Percentiles rank a stretch among this genome's conserved stretches.
phyloP scores from a whole-genome alignment of 2,797 vertebrate species.

The Platalea minor region DNA sequence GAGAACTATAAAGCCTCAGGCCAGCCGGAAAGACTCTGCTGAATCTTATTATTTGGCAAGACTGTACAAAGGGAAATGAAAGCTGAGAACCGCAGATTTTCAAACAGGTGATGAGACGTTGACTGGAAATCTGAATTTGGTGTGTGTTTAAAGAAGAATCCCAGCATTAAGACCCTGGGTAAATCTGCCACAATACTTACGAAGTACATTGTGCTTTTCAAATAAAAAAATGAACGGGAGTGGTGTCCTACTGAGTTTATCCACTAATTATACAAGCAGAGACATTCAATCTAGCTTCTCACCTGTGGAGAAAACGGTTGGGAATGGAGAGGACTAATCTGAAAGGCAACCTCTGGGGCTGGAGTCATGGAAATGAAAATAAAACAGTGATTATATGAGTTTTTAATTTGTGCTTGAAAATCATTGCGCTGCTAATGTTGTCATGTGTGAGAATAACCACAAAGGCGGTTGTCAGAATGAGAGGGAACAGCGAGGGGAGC shows the following conservation, averaged over 20 bases:
- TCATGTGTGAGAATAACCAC: background rate
- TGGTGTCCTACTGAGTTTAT: background rate
- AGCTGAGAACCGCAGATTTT: background rate
- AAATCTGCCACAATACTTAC: background rate
- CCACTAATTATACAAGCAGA: background rate
- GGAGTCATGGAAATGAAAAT: background rate
- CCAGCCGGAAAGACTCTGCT: constrained; percentile 89
- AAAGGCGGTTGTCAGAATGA: rapidly evolving
- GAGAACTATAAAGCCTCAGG: constrained; percentile 84
- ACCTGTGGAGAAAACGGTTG: background rate
- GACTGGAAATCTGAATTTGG: background rate
- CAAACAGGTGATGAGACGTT: background rate
- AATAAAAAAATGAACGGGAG: background rate
- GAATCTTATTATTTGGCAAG: constrained; percentile 88
- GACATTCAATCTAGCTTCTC: background rate
- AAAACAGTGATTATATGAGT: background rate
- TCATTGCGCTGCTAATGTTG: background rate
- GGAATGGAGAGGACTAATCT: background rate
- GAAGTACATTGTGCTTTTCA: background rate
- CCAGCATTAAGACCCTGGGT: background rate
- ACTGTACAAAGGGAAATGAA: constrained; percentile 68
- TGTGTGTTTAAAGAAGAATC: background rate
- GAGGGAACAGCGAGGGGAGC: background rate
- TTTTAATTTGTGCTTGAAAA: background rate
- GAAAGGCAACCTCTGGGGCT: background rate